phyloP scores from a whole-genome alignment of 1,140 invertebrate genomes.

The Philopotamus ludificatus region DNA sequence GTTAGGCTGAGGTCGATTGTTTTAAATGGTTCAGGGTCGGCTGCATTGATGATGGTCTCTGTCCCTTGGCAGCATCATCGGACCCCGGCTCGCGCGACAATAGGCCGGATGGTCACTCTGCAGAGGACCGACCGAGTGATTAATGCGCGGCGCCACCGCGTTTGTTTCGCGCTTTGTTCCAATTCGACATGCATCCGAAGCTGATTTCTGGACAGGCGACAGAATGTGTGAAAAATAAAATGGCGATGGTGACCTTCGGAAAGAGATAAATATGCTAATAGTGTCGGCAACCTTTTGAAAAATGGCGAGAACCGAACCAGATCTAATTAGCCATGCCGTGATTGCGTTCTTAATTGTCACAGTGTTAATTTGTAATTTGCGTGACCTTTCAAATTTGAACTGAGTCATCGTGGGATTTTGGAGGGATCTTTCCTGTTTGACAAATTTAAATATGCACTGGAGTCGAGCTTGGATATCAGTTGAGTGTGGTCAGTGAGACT shows the following conservation, averaged over 20 bases:
- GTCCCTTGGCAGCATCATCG: constrained; percentile 25
- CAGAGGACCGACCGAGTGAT: constrained; percentile 20
- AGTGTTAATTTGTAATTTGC: background rate
- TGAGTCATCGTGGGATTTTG: no score
- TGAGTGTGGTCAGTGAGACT: no score
- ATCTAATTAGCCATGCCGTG: constrained; percentile 11
- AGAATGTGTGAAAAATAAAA: constrained; percentile 10
- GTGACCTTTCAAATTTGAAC: no score
- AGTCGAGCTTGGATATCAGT: no score
- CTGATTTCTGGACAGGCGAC: constrained; percentile 14
- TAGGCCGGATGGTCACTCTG: constrained; percentile 28
- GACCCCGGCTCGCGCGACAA: no score
- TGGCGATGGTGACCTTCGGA: constrained; percentile 27
- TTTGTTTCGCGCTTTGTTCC: constrained; percentile 13
- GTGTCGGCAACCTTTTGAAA: background rate
- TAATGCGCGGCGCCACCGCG: background rate
- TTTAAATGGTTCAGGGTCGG: constrained; percentile 33
- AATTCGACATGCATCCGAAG: constrained; percentile 21
- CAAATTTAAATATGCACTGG: no score
- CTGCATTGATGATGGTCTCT: constrained; percentile 22
- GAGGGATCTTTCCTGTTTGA: no score
- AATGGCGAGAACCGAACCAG: background rate
- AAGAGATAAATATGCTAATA: constrained; percentile 26
- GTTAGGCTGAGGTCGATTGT: constrained; percentile 5
- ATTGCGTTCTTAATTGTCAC: background rate